Conservation (phyloP, 2,797 vertebrate species). For the Sebastes ruberrimus region DNA sequence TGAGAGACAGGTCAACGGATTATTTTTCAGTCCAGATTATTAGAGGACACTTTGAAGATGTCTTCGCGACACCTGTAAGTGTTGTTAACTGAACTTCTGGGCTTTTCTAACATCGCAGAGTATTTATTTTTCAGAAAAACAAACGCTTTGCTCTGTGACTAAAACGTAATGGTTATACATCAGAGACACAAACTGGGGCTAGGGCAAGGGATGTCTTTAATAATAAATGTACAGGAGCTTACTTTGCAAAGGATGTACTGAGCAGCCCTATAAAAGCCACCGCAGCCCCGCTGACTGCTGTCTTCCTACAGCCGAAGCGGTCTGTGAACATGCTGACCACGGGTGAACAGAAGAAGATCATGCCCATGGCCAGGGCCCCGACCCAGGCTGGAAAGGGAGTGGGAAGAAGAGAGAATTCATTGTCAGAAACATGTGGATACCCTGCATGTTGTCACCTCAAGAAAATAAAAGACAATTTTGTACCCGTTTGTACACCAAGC, state of each 20-base stretch:
- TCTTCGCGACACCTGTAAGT: not conserved
- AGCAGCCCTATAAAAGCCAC: conserved; percentile 95
- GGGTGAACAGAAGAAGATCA: conserved; percentile 99
- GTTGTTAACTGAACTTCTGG: not conserved
- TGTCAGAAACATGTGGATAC: not conserved
- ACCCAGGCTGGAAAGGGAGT: conserved; percentile 88
- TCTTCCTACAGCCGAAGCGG: conserved; percentile 94
- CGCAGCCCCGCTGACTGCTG: conserved; percentile 89
- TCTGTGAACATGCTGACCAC: conserved; percentile 99
- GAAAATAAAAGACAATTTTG: not conserved
- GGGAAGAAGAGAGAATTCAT: conserved; percentile 24
- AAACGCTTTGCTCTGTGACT: not conserved
- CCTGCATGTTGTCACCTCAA: too few relatives aligned
- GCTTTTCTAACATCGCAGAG: not conserved
- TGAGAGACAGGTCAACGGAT: not conserved
- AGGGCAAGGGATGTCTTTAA: not conserved
- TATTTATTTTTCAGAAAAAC: not conserved
- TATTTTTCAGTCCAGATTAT: not conserved
- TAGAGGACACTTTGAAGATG: not conserved
- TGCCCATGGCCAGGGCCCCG: conserved; percentile 95
- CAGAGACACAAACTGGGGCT: not conserved
- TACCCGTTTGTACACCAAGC: not conserved
- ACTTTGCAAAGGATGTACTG: conserved; percentile 95
- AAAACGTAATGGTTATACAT: not conserved
- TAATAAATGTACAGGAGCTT: conserved; percentile 61